Percentiles rank a stretch among this genome's conserved stretches.
These are phyloP conservation scores for Luperina testacea DNA, from an alignment of 2,888 invertebrate species.

Conservation along the genomic window DNA sequence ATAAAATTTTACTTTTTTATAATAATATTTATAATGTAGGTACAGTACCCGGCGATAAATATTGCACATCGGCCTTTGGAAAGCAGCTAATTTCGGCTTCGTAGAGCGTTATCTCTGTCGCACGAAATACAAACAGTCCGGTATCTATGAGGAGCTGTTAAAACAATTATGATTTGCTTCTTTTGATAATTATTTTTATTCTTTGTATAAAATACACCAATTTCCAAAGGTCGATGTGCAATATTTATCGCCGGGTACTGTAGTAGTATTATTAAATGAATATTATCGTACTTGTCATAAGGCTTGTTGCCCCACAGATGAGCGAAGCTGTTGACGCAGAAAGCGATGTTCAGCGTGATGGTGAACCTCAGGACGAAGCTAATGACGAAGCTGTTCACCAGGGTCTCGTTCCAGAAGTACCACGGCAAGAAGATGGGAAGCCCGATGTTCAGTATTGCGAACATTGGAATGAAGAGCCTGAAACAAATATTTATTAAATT, in stretches of 20 bases:
- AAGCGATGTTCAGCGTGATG: conserved; percentile 96
- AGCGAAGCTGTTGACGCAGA: conserved; percentile 98
- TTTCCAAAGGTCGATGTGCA: too few species aligned
- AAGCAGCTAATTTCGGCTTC: too few species aligned
- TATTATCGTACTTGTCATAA: conserved; percentile 93
- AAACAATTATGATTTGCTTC: too few species aligned
- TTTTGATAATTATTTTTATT: too few species aligned
- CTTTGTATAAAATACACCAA: too few species aligned
- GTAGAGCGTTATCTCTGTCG: too few species aligned
- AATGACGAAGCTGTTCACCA: conserved; percentile 95
- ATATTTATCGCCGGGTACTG: too few species aligned
- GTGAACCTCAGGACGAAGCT: conserved; percentile 96
- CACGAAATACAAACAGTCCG: too few species aligned
- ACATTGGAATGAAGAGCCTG: conserved; percentile 93
- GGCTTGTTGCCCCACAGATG: conserved; percentile 98
- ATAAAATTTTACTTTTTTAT: background rate
- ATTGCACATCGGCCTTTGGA: too few species aligned
- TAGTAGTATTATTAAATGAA: background rate
- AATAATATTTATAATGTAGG: background rate
- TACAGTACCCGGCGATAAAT: too few species aligned
- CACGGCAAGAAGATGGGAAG: conserved; percentile 94
- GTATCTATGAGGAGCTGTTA: too few species aligned
- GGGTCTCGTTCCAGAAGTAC: conserved; percentile 95
- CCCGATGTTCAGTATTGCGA: conserved; percentile 91
- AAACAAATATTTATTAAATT: conserved; percentile 60